A percentile compares a stretch with the other conserved stretches of the same genome.
phyloP scores from a whole-genome alignment of 2,888 invertebrate species.

The Drosophila recens region DNA sequence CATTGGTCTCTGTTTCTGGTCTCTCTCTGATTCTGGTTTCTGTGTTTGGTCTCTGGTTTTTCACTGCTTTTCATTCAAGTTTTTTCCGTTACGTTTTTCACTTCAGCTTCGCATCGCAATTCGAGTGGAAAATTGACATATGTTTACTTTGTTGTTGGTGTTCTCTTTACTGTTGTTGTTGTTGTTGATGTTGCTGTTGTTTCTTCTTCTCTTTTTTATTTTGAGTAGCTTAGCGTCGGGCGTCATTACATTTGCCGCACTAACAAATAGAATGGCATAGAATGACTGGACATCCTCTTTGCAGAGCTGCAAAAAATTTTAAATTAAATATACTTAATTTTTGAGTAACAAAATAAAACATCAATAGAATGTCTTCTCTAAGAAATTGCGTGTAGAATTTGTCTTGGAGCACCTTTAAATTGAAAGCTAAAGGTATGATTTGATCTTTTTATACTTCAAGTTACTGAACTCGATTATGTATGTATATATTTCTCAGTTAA shows the following conservation, averaged over 20 bases:
- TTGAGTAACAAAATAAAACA: background rate
- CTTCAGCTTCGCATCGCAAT: conserved; percentile 78
- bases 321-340: background rate
- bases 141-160: conserved; percentile 77
- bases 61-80: conserved; percentile 49
- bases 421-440: background rate
- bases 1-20: conserved; percentile 47
- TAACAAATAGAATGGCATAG: conserved; percentile 23
- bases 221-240: conserved; percentile 50
- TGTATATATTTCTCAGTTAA: too few species aligned
- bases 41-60: conserved; percentile 36
- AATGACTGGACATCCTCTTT: conserved; percentile 12
- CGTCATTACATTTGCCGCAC: conserved; percentile 61
- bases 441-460: background rate
- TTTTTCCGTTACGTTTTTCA: conserved; percentile 65
- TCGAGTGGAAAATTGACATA: conserved; percentile 82
- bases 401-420: background rate
- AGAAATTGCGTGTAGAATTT: background rate
- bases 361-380: background rate
- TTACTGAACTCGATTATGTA: background rate
- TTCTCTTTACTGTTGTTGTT: conserved; percentile 32
- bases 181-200: conserved; percentile 19
- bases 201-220: conserved; percentile 3
- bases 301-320: background rate
- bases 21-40: conserved; percentile 23